phyloP scores from a whole-genome alignment of 2,888 invertebrate genomes.

The Abscondita cerata region DNA sequence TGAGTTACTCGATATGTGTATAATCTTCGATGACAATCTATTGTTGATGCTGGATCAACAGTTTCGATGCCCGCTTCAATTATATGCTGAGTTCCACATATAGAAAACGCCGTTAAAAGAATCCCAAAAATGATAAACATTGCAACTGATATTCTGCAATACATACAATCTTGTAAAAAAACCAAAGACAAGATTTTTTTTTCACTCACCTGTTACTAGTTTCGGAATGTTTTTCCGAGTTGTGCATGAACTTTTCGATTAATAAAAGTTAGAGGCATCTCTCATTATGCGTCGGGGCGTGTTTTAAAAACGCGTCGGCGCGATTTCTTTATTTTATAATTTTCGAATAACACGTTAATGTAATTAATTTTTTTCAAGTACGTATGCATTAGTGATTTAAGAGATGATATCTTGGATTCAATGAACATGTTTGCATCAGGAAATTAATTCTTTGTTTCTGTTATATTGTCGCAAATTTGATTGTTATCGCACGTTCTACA shows the following conservation, averaged over 20 bases:
- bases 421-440: no score
- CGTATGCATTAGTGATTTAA: no score
- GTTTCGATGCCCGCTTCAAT: conserved; percentile 45
- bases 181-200: not conserved
- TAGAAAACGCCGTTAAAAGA: conserved; percentile 5
- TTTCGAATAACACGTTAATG: not conserved
- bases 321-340: not conserved
- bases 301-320: conserved; percentile 41
- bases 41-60: conserved; percentile 57
- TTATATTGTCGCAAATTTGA: no score
- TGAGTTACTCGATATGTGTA: conserved; percentile 73
- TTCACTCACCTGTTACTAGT: conserved; percentile 23
- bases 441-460: no score
- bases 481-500: no score
- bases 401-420: no score
- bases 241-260: conserved; percentile 48
- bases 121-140: conserved; percentile 23
- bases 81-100: conserved; percentile 37
- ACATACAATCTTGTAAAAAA: not conserved
- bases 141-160: conserved; percentile 6
- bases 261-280: conserved; percentile 49
- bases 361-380: no score
- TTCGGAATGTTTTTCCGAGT: conserved; percentile 24
- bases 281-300: conserved; percentile 45
- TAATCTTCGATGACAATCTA: conserved; percentile 72